These are phyloP conservation scores for Orussus abietinus DNA, from an alignment of 1,140 invertebrate species.

Conservation along the genomic window DNA sequence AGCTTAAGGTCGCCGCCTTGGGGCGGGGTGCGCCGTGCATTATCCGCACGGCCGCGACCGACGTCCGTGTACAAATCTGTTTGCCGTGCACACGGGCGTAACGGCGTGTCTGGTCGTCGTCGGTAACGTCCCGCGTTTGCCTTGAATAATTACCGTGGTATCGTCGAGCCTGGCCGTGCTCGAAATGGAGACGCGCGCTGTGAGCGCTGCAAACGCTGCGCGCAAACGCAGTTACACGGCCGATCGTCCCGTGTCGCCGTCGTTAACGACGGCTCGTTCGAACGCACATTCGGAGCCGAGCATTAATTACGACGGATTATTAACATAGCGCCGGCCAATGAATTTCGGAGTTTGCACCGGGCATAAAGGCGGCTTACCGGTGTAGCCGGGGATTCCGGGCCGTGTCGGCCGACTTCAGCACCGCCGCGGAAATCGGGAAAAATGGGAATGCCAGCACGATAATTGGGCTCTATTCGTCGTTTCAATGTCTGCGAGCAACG, in stretches of 20 bases:
- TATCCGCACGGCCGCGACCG: no score
- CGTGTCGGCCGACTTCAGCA: no score
- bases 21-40: no score
- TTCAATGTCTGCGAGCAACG: no score
- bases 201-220: background rate
- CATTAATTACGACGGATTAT: slow-evolving; percentile 28
- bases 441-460: no score
- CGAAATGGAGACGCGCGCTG: background rate
- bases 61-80: slow-evolving; percentile 1
- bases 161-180: background rate
- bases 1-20: no score
- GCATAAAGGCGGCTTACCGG: background rate
- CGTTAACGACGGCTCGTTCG: slow-evolving; percentile 7
- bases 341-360: slow-evolving; percentile 19
- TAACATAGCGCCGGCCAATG: slow-evolving; percentile 23
- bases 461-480: no score
- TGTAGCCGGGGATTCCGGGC: no score
- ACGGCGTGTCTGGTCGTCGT: background rate
- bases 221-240: background rate
- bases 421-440: no score
- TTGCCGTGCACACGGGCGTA: background rate
- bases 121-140: background rate
- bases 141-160: slow-evolving; percentile 1
- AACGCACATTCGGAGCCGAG: slow-evolving; percentile 19
- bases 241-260: no score